Evolutionary conservation across 2,888 invertebrate genomes (phyloP), one percentile per base, ranked within the genome.

Genomic region (Mesochorus sp.): DNA sequence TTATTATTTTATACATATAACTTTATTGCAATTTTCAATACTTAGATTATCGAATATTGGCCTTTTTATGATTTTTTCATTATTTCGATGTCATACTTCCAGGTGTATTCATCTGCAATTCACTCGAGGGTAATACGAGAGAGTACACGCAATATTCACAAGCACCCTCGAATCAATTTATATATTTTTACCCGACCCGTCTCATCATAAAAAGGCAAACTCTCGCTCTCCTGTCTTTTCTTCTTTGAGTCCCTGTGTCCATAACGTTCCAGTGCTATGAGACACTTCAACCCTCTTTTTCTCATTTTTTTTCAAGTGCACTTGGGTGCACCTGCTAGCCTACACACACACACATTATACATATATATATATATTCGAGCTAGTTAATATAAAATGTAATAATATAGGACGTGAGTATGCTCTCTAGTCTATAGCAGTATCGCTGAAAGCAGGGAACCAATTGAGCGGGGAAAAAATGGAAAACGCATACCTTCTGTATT

Each of bases 41-140:
- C 14, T 10, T 34, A 17, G n/a, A 57, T 37, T n/a, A 57, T 17
- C 47, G n/a, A 3, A 57, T 57, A 34, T 3, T 19, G 17, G 17
- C 19, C 8, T 34, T 21, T 37, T 21, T 10, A 37, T 21, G 31
- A n/a, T 31, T 3, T 3, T 34, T 12, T 49, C 12, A 24, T 24
- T 34, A 37, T 21, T 37, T 19, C 55, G 19, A 2, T 17, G 19
- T 21, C 37, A 67, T 66, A 39, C 49, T 59, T 51, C 57, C 51
- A 26, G 53, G 51, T 21, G 53, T 55, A 47, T 79, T 47, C 44
- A 71, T 57, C 61, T 61, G 73, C 77, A 75, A 81, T 82, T 81
- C 80, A 64, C 77, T 79, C 64, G 59, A 68, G 67, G 73, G 55
- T 73, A 57, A 62, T 68, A 3, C 2, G 3, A 4, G 26, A 28